phyloP scores from a whole-genome alignment of 2,888 invertebrate genomes.

The Hybos culiciformis region DNA sequence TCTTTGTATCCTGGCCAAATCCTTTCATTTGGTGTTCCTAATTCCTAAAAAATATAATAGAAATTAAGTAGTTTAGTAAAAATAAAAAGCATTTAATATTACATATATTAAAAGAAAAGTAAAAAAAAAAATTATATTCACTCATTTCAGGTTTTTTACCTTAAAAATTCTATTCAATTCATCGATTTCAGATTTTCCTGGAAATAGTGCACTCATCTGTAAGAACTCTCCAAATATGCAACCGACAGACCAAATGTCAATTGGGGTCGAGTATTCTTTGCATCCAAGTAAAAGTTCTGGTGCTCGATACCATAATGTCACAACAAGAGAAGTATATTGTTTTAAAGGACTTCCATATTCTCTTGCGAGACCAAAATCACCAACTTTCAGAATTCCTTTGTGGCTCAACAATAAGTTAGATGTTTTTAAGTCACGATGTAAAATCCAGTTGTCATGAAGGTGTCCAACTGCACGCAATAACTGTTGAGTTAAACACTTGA shows the following conservation, averaged over 20 bases:
- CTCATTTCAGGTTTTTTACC: no score
- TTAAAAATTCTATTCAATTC: slow-evolving; percentile 89
- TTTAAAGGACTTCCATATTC: slow-evolving; percentile 97
- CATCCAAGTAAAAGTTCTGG: slow-evolving; percentile 87
- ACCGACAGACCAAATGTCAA: slow-evolving; percentile 95
- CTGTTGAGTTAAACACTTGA: slow-evolving; percentile 91
- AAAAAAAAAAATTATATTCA: slow-evolving; percentile 6
- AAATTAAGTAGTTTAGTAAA: slow-evolving; percentile 7
- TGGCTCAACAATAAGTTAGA: slow-evolving; percentile 94
- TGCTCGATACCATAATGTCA: slow-evolving; percentile 96
- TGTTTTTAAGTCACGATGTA: slow-evolving; percentile 95
- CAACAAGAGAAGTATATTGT: slow-evolving; percentile 92
- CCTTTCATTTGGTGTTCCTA: slow-evolving; percentile 91
- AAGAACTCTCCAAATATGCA: slow-evolving; percentile 97
- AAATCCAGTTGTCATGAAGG: slow-evolving; percentile 98
- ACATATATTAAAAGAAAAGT: slow-evolving; percentile 3
- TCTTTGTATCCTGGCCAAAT: slow-evolving; percentile 93
- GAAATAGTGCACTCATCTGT: slow-evolving; percentile 89
- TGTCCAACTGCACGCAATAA: slow-evolving; percentile 85
- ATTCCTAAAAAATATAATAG: slow-evolving; percentile 43
- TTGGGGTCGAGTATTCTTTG: slow-evolving; percentile 88
- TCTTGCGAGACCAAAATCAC: slow-evolving; percentile 93
- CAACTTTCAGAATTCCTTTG: slow-evolving; percentile 68
- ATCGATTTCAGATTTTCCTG: slow-evolving; percentile 93
- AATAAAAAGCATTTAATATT: not conserved